Evolutionary conservation across 2,888 invertebrate genomes (phyloP).

Genomic region (Catonia carolina): DNA sequence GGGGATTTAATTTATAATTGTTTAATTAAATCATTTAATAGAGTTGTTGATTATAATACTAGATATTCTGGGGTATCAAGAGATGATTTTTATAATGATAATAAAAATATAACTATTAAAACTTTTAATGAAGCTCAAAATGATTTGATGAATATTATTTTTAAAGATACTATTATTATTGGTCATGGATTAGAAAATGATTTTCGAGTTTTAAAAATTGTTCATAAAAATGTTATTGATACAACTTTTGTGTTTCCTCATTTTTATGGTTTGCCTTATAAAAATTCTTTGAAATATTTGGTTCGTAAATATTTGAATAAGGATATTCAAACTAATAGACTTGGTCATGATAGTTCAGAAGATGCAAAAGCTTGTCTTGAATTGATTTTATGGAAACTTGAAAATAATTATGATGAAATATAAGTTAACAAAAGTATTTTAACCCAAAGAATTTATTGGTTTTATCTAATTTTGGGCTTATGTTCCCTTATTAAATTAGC

Average conservation of each 20-base stretch:
- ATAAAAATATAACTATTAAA: constrained; percentile 53
- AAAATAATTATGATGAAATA: too few species aligned
- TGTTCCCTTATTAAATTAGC: too few species aligned
- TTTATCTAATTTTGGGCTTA: too few species aligned
- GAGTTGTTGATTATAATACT: constrained; percentile 90
- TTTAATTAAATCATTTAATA: constrained; percentile 71
- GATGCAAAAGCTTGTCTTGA: constrained; percentile 89
- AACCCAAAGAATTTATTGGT: too few species aligned
- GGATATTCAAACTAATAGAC: constrained; percentile 68
- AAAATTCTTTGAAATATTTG: constrained; percentile 74
- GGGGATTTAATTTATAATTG: constrained; percentile 74
- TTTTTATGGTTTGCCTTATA: constrained; percentile 70
- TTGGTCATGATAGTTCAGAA: constrained; percentile 87
- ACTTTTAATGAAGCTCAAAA: constrained; percentile 74
- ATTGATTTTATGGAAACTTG: constrained; percentile 62
- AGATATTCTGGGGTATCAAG: constrained; percentile 87
- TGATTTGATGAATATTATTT: constrained; percentile 72
- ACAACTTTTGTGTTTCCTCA: constrained; percentile 88
- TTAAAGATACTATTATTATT: constrained; percentile 78
- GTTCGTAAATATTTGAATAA: constrained; percentile 64
- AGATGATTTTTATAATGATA: constrained; percentile 49
- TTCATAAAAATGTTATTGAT: constrained; percentile 81
- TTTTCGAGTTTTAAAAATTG: constrained; percentile 72
- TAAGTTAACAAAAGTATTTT: too few species aligned
- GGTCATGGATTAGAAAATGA: constrained; percentile 96